These are phyloP conservation scores for Drosophila mimica DNA, from an alignment of 2,888 invertebrate genomes.

Conservation along the genomic window DNA sequence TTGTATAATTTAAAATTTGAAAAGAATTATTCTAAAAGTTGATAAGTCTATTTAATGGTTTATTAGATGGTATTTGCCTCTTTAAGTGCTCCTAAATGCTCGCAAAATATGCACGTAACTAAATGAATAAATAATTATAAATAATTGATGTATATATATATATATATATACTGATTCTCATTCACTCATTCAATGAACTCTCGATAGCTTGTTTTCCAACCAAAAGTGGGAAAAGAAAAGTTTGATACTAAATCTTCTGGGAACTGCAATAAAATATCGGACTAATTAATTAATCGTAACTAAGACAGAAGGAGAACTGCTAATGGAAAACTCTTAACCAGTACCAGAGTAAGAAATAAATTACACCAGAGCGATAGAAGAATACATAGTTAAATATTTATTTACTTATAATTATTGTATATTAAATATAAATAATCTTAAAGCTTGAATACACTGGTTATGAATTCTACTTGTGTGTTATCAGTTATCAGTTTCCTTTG, in stretches of 20 bases:
- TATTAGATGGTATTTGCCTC: not conserved
- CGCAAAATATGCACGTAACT: not conserved
- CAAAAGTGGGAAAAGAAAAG: not conserved
- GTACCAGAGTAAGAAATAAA: not conserved
- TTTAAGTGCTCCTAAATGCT: not conserved
- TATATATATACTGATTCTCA: not conserved
- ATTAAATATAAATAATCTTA: too few relatives aligned
- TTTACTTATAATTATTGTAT: too few relatives aligned
- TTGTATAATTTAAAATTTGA: too few relatives aligned
- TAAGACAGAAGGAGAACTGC: not conserved
- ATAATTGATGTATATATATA: not conserved
- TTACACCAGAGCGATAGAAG: not conserved
- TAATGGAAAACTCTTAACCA: not conserved
- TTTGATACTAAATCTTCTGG: not conserved
- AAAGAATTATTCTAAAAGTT: too few relatives aligned
- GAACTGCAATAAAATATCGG: constrained; percentile 5
- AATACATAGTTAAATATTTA: not conserved
- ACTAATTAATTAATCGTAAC: not conserved
- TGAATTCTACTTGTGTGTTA: not conserved
- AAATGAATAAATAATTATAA: not conserved
- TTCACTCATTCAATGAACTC: not conserved
- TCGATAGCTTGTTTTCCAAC: not conserved
- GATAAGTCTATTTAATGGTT: not conserved
- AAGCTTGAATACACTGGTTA: not conserved
- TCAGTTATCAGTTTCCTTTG: not conserved